Conservation (phyloP, 2,797 vertebrate genomes). For the Tachyglossus aculeatus region DNA sequence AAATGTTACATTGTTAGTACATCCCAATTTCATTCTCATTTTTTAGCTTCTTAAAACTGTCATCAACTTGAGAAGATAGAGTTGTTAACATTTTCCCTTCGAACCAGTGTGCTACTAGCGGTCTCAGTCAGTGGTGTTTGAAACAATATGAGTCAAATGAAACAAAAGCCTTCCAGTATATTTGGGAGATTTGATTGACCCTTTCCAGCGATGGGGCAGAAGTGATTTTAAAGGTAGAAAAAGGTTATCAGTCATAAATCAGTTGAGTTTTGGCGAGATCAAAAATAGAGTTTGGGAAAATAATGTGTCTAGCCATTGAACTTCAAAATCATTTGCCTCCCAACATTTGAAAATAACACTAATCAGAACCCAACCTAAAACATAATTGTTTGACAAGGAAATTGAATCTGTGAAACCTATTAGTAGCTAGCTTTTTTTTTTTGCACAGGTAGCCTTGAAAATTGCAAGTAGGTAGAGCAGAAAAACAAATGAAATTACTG, state of each 20-base stretch:
- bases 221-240: neutral
- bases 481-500: conserved; percentile 14
- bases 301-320: conserved; percentile 4
- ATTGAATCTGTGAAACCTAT: neutral
- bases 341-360: conserved; percentile 16
- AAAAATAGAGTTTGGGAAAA: conserved; percentile 25
- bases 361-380: neutral
- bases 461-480: conserved; percentile 26
- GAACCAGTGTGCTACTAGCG: neutral
- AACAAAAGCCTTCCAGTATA: neutral
- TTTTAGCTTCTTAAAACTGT: neutral
- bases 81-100: neutral
- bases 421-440: neutral
- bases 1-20: no score
- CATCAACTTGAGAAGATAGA: neutral
- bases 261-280: conserved; percentile 11
- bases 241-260: neutral
- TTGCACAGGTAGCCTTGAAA: neutral
- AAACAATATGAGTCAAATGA: no score
- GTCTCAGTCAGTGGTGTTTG: neutral
- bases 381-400: neutral
- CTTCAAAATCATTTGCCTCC: conserved; percentile 16
- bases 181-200: neutral
- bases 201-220: neutral
- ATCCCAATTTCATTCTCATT: no score